Evolutionary conservation across 2,113 vertebrate species (phyloP).

Genomic region (Marmota flaviventris): DNA sequence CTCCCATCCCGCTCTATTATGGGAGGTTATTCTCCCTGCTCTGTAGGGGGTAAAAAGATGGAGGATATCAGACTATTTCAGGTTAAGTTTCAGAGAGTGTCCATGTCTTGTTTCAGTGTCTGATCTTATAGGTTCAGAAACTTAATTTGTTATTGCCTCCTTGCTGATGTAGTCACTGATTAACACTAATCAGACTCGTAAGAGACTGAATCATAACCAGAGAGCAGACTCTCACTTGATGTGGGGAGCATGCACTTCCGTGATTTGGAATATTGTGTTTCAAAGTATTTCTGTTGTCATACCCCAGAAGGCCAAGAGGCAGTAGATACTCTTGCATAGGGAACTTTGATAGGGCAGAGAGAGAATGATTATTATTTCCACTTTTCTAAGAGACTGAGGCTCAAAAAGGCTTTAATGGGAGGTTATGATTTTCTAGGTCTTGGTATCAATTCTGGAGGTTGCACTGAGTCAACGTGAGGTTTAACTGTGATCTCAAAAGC

Average conservation of each 20-base stretch:
- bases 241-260: neutral
- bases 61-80: neutral
- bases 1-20: neutral
- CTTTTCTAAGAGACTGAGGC: neutral
- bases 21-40: neutral
- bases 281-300: neutral
- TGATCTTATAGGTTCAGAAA: neutral
- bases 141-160: neutral
- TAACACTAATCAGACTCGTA: neutral
- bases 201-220: neutral
- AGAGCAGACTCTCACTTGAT: neutral
- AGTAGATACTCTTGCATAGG: neutral
- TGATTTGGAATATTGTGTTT: neutral
- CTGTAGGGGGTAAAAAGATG: neutral
- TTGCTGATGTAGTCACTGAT: neutral
- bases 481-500: neutral
- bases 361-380: neutral
- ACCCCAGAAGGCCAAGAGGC: neutral
- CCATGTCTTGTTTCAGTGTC: neutral
- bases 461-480: neutral
- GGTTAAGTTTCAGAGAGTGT: neutral
- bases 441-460: neutral
- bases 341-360: neutral
- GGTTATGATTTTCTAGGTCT: neutral
- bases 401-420: neutral